These are phyloP conservation scores for Triops longicaudatus DNA, from an alignment of 1,140 invertebrate genomes.

Conservation along the genomic window DNA sequence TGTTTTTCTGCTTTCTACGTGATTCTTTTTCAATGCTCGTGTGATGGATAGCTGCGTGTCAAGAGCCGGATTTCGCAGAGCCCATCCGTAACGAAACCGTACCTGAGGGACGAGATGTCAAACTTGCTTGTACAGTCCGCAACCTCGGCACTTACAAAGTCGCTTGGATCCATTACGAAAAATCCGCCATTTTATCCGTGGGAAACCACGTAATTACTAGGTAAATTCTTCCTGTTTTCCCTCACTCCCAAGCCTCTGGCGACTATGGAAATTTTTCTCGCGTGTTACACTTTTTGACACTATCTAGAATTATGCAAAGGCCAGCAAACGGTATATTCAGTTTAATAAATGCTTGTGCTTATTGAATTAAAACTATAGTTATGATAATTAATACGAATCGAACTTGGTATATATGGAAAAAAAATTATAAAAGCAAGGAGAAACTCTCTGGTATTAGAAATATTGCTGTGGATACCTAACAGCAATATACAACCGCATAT, in stretches of 20 bases:
- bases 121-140: slow-evolving; percentile 79
- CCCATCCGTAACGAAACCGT: slow-evolving; percentile 56
- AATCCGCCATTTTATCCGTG: slow-evolving; percentile 83
- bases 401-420: too few relatives aligned
- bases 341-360: too few relatives aligned
- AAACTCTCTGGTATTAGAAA: too few relatives aligned
- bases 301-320: too few relatives aligned
- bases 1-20: background rate
- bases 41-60: slow-evolving; percentile 14
- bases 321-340: too few relatives aligned
- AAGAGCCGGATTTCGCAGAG: slow-evolving; percentile 54
- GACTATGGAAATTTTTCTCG: background rate
- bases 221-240: background rate
- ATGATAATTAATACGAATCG: too few relatives aligned
- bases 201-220: slow-evolving; percentile 81
- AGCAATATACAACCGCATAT: too few relatives aligned
- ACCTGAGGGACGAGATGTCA: slow-evolving; percentile 72
- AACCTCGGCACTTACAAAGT: slow-evolving; percentile 57
- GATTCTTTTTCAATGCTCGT: background rate
- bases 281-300: background rate
- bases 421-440: too few relatives aligned
- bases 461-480: too few relatives aligned
- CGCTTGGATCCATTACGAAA: slow-evolving; percentile 91
- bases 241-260: background rate
- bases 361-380: too few relatives aligned